Conservation (phyloP, 2,113 vertebrate genomes). For the Bubo bubo region DNA sequence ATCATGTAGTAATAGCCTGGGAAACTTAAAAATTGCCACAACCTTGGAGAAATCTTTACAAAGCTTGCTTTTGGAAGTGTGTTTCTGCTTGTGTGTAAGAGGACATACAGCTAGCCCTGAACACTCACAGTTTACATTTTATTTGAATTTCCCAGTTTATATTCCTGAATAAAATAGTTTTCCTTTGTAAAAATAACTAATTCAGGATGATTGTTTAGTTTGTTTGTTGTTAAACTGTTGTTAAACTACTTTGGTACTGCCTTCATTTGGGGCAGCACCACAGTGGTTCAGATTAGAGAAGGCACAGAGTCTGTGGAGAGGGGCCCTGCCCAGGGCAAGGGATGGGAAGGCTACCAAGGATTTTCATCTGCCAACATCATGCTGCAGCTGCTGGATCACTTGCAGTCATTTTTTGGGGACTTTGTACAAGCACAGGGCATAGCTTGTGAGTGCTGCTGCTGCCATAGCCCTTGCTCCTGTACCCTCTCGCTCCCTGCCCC, state of each 20-base stretch:
- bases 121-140: not conserved
- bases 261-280: not conserved
- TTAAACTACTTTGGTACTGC: not conserved
- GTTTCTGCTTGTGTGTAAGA: not conserved
- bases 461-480: not conserved
- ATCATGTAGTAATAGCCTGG: not conserved
- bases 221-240: not conserved
- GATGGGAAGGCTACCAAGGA: not conserved
- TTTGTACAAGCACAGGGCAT: not conserved
- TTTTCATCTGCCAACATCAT: not conserved
- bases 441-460: fast-evolving
- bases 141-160: not conserved
- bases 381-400: not conserved
- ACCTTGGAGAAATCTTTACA: not conserved
- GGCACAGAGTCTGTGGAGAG: not conserved
- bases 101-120: not conserved
- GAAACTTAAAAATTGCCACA: not conserved
- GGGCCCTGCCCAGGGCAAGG: not conserved
- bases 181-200: not conserved
- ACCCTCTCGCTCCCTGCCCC: not conserved
- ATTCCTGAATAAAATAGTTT: not conserved
- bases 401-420: not conserved
- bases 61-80: not conserved
- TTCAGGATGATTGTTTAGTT: not conserved
- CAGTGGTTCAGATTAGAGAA: not conserved